These are phyloP conservation scores for Diceros bicornis DNA, from an alignment of 2,797 vertebrate species.

Conservation along the genomic window DNA sequence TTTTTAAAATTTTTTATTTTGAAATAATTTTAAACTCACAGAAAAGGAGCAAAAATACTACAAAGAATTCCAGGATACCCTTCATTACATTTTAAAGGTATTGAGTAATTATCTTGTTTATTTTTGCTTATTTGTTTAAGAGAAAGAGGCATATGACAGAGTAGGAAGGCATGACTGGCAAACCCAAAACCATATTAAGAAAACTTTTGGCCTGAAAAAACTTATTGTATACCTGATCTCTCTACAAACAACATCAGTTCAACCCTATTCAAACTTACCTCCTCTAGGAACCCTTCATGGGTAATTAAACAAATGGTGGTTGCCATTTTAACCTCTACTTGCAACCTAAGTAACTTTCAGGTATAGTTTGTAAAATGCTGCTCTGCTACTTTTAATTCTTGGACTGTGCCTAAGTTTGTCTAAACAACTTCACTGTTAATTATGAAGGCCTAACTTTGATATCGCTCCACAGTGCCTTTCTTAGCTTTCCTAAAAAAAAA, in stretches of 20 bases:
- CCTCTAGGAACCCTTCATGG: neutral
- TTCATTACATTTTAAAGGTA: neutral
- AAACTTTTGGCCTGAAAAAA: neutral
- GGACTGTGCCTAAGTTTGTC: neutral
- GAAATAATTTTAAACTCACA: neutral
- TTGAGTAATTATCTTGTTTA: neutral
- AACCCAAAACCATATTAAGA: neutral
- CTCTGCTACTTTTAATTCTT: neutral
- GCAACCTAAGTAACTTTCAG: neutral
- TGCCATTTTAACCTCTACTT: neutral
- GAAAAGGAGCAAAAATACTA: neutral
- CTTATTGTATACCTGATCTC: neutral
- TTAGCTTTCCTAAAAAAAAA: neutral
- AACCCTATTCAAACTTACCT: neutral
- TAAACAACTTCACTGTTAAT: constrained; percentile 14
- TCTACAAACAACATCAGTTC: neutral
- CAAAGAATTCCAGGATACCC: neutral
- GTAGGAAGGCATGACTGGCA: neutral
- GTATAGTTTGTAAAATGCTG: neutral
- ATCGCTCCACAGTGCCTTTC: neutral
- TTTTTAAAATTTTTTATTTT: neutral
- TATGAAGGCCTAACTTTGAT: neutral
- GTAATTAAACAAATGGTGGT: neutral
- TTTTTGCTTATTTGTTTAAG: neutral
- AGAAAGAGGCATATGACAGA: neutral